A percentile compares a stretch with the other conserved stretches of the same genome.
Evolutionary conservation across 2,113 vertebrate genomes (phyloP).

Genomic region (Zapus hudsonius): DNA sequence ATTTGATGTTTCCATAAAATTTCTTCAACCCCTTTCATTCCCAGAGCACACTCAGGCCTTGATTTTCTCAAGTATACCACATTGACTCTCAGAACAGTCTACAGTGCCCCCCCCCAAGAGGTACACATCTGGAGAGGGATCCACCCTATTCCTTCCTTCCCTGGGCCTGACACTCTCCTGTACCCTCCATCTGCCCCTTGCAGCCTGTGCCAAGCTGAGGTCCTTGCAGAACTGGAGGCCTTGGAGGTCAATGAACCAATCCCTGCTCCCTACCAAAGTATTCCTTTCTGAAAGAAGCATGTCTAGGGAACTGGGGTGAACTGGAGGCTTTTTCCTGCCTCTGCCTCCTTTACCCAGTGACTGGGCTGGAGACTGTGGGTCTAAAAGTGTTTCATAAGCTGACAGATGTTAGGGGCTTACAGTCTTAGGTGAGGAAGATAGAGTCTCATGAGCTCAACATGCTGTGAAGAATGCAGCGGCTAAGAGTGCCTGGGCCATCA

Average conservation of each 20-base stretch:
- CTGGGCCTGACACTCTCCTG: background rate
- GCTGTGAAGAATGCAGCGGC: background rate
- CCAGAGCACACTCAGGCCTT: background rate
- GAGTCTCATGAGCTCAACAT: background rate
- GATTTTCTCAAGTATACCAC: background rate
- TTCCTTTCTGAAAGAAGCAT: background rate
- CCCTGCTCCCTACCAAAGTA: background rate
- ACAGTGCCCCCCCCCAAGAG: background rate
- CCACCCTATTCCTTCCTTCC: background rate
- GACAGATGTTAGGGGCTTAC: background rate
- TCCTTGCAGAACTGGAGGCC: background rate
- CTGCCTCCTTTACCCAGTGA: background rate
- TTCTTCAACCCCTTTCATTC: background rate
- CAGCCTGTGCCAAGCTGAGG: background rate
- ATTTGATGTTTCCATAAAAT: background rate
- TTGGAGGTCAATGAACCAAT: background rate
- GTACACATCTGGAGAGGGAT: background rate
- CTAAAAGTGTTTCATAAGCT: slow-evolving; percentile 41
- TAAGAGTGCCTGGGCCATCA: background rate
- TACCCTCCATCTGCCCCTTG: background rate
- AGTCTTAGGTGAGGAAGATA: background rate
- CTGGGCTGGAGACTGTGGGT: background rate
- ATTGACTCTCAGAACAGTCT: background rate
- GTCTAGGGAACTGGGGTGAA: background rate
- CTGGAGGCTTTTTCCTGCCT: background rate